Percentiles rank a stretch among this genome's conserved stretches.
phyloP scores from a whole-genome alignment of 2,113 vertebrate genomes.

The Dasyurus viverrinus region DNA sequence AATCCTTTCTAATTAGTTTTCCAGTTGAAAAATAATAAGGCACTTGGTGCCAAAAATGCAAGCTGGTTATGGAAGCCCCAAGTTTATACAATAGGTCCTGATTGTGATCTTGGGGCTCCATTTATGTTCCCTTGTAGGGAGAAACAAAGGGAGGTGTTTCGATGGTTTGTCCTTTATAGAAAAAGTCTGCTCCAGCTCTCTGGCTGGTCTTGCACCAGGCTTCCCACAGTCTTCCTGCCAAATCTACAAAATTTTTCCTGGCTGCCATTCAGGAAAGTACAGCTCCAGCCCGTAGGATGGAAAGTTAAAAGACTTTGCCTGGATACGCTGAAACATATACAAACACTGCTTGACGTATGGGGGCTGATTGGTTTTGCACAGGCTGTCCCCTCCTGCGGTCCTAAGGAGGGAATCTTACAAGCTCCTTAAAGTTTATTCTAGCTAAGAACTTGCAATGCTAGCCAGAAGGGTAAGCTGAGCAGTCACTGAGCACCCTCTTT shows the following conservation, averaged over 20 bases:
- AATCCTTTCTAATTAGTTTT: slow-evolving; percentile 87
- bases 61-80: slow-evolving; percentile 82
- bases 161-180: slow-evolving; percentile 84
- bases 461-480: slow-evolving; percentile 56
- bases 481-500: not conserved
- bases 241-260: slow-evolving; percentile 97
- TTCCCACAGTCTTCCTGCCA: slow-evolving; percentile 94
- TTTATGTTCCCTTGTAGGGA: slow-evolving; percentile 76
- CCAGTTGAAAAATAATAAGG: slow-evolving; percentile 86
- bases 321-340: slow-evolving; percentile 93
- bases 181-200: slow-evolving; percentile 84
- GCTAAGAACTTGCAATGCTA: slow-evolving; percentile 49
- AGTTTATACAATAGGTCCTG: slow-evolving; percentile 84
- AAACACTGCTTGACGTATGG: slow-evolving; percentile 87
- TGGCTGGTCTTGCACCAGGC: slow-evolving; percentile 86
- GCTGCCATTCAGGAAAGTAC: slow-evolving; percentile 97
- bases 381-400: slow-evolving; percentile 79
- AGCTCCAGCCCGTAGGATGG: slow-evolving; percentile 92
- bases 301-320: slow-evolving; percentile 95
- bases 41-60: slow-evolving; percentile 80
- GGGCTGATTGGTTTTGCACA: slow-evolving; percentile 79
- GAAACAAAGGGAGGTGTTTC: slow-evolving; percentile 88
- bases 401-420: slow-evolving; percentile 71
- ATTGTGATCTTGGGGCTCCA: slow-evolving; percentile 83
- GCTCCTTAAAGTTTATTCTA: slow-evolving; percentile 58